A percentile compares a stretch with the other conserved stretches of the same genome.
These are phyloP conservation scores for Suillia variegata DNA, from an alignment of 2,888 invertebrate species.

Conservation along the genomic window DNA sequence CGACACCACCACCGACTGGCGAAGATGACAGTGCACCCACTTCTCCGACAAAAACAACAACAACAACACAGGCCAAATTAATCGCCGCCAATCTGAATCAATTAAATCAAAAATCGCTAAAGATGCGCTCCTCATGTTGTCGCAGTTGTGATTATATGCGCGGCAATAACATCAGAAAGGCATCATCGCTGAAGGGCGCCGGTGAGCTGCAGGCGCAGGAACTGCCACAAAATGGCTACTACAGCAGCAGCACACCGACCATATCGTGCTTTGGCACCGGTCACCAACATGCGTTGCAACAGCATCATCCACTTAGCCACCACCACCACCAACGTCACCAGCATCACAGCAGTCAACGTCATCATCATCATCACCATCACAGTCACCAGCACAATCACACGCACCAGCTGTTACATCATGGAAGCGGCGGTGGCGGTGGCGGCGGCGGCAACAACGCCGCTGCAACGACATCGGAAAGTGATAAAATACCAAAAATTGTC, in stretches of 20 bases:
- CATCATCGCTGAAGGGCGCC: constrained; percentile 50
- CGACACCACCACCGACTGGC: constrained; percentile 57
- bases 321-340: constrained; percentile 20
- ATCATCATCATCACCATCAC: constrained; percentile 27
- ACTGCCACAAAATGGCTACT: constrained; percentile 30
- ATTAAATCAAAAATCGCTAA: constrained; percentile 25
- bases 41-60: constrained; percentile 45
- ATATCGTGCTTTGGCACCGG: constrained; percentile 34
- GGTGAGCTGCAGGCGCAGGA: constrained; percentile 39
- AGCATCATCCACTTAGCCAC: constrained; percentile 24
- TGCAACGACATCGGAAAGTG: constrained; percentile 48
- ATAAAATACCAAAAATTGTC: constrained; percentile 62
- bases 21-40: constrained; percentile 52
- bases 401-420: background rate
- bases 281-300: constrained; percentile 23
- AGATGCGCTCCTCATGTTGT: constrained; percentile 34
- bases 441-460: constrained; percentile 27
- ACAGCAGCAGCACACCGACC: constrained; percentile 52
- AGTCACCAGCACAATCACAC: constrained; percentile 25
- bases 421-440: constrained; percentile 39
- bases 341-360: constrained; percentile 21
- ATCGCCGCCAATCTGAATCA: constrained; percentile 48
- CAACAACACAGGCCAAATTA: constrained; percentile 42
- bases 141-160: constrained; percentile 46
- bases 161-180: constrained; percentile 47